A percentile compares a stretch with the other conserved stretches of the same genome.
phyloP scores from a whole-genome alignment of 2,113 vertebrate species.

The Oncorhynchus tshawytscha region DNA sequence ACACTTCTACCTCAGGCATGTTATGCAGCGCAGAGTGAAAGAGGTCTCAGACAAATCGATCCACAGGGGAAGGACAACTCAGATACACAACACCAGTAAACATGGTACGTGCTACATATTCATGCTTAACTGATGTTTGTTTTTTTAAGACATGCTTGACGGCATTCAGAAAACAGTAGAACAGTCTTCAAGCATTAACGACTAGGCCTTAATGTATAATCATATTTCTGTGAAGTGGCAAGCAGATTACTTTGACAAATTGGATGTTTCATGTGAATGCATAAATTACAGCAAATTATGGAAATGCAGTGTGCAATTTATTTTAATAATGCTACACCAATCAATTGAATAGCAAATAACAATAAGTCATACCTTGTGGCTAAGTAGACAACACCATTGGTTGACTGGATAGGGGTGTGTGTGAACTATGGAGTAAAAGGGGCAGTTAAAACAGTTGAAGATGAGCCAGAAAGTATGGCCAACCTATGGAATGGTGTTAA shows the following conservation, averaged over 20 bases:
- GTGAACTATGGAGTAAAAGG: too few species aligned
- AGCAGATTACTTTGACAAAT: not conserved
- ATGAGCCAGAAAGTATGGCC: conserved; percentile 4
- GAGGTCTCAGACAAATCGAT: conserved; percentile 12
- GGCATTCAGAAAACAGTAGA: not conserved
- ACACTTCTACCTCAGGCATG: conserved; percentile 22
- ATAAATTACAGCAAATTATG: too few species aligned
- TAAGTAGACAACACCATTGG: too few species aligned
- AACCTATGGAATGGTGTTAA: not conserved
- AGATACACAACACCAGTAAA: not conserved
- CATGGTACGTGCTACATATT: not conserved
- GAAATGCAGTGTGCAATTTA: too few species aligned
- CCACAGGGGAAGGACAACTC: not conserved
- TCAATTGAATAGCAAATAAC: too few species aligned
- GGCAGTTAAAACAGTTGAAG: not conserved
- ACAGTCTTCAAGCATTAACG: not conserved
- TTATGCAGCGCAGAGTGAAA: conserved; percentile 24
- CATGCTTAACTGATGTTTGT: not conserved
- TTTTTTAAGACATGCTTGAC: not conserved
- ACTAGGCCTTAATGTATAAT: not conserved
- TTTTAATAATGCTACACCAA: too few species aligned
- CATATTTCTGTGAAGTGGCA: not conserved
- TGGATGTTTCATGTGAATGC: too few species aligned
- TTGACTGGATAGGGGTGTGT: too few species aligned
- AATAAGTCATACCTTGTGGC: too few species aligned